phyloP scores from a whole-genome alignment of 2,113 vertebrate species.

The Gasterosteus aculeatus region DNA sequence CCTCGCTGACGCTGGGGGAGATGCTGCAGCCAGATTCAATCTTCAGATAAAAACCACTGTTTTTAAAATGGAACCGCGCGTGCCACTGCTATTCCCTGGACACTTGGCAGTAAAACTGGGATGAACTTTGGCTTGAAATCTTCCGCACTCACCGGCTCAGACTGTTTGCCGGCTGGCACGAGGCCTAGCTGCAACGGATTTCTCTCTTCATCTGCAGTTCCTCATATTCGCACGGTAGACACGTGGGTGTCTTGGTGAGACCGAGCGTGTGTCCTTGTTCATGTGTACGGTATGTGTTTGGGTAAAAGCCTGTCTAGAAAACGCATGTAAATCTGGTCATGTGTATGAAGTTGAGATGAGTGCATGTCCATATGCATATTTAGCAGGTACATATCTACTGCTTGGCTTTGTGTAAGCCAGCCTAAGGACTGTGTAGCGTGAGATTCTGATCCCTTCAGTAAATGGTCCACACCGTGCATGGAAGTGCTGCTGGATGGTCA shows the following conservation, averaged over 20 bases:
- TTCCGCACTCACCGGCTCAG: slow-evolving; percentile 33
- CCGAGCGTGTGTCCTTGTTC: slow-evolving; percentile 2
- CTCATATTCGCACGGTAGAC: slow-evolving; percentile 35
- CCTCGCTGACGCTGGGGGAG: slow-evolving; percentile 61
- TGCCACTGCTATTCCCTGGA: slow-evolving; percentile 60
- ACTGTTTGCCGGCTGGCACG: slow-evolving; percentile 57
- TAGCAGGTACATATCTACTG: background rate
- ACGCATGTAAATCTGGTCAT: slow-evolving; percentile 21
- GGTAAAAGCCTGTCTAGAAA: background rate
- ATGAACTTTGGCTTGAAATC: slow-evolving; percentile 64
- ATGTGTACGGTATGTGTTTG: background rate
- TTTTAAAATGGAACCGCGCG: slow-evolving; percentile 64
- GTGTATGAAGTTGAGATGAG: background rate
- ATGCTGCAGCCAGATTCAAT: slow-evolving; percentile 72
- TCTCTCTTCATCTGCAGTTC: slow-evolving; percentile 38
- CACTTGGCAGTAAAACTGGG: slow-evolving; percentile 62
- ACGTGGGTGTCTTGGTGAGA: slow-evolving; percentile 37
- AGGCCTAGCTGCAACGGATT: slow-evolving; percentile 49
- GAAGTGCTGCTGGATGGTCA: background rate
- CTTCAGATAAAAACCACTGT: slow-evolving; percentile 67
- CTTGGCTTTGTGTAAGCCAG: background rate
- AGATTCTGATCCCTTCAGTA: slow-evolving; percentile 4
- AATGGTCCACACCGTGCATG: slow-evolving; percentile 1
- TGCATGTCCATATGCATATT: slow-evolving; percentile 4
- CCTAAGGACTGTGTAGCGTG: slow-evolving; percentile 18